Conservation (phyloP, 2,888 invertebrate species). For the Bellardia pandia region DNA sequence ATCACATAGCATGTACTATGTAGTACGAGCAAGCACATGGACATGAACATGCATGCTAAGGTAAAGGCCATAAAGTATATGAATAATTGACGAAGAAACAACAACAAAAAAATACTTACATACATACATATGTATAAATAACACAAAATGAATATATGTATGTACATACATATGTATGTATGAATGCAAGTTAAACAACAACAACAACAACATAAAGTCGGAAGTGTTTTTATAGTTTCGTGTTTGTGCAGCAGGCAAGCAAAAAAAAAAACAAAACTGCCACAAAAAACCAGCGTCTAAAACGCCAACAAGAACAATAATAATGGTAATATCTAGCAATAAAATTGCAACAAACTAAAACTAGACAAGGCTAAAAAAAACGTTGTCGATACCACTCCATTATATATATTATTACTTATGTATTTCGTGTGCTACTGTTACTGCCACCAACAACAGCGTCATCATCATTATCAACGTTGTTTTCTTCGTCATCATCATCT, state of each 20-base stretch:
- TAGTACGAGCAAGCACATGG: slow-evolving; percentile 51
- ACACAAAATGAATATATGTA: slow-evolving; percentile 27
- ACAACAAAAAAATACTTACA: slow-evolving; percentile 19
- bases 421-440: slow-evolving; percentile 56
- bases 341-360: slow-evolving; percentile 71
- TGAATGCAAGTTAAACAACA: no score
- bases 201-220: slow-evolving; percentile 72
- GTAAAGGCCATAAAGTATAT: slow-evolving; percentile 76
- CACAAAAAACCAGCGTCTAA: slow-evolving; percentile 19
- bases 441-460: slow-evolving; percentile 32
- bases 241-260: slow-evolving; percentile 65
- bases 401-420: slow-evolving; percentile 13
- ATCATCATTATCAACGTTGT: background rate
- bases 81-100: slow-evolving; percentile 80
- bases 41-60: slow-evolving; percentile 68
- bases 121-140: slow-evolving; percentile 15
- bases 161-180: background rate
- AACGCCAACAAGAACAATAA: slow-evolving; percentile 54
- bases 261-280: slow-evolving; percentile 26
- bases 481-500: slow-evolving; percentile 38
- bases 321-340: slow-evolving; percentile 67
- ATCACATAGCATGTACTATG: background rate
- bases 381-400: slow-evolving; percentile 21
- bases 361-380: slow-evolving; percentile 62
- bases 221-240: slow-evolving; percentile 80